Percentiles rank a stretch among this genome's conserved stretches.
phyloP scores from a whole-genome alignment of 2,797 vertebrate species.

The Melanogrammus aeglefinus region DNA sequence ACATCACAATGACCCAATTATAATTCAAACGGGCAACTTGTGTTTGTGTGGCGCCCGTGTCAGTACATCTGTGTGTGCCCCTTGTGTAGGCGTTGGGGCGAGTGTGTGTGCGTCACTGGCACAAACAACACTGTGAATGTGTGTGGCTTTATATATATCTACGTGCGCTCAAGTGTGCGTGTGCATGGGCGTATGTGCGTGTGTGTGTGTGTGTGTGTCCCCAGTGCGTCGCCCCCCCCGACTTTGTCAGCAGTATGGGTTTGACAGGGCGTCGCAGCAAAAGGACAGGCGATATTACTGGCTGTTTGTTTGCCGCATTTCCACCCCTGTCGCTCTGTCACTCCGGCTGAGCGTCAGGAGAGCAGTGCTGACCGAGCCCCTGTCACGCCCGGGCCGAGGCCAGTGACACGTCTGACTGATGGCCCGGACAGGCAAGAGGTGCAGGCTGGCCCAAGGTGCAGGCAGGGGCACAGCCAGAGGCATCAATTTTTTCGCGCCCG shows the following conservation, averaged over 20 bases:
- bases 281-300: conserved; percentile 1
- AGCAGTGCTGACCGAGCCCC: background rate
- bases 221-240: background rate
- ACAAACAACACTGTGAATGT: background rate
- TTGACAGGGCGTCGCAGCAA: background rate
- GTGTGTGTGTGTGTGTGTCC: conserved; percentile 7
- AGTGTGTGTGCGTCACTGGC: background rate
- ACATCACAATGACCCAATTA: conserved; percentile 42
- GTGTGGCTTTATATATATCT: background rate
- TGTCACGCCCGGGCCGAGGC: background rate
- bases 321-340: background rate
- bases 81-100: conserved; percentile 8
- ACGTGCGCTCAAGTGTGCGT: background rate
- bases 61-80: background rate
- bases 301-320: conserved; percentile 2
- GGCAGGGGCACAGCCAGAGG: background rate
- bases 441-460: background rate
- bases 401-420: background rate
- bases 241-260: background rate
- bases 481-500: background rate
- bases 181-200: background rate
- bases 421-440: background rate
- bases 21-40: conserved; percentile 37
- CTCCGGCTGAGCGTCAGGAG: background rate
- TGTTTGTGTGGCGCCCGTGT: background rate